Conservation (phyloP, 2,797 vertebrate species). For the Tenualosa ilisha region DNA sequence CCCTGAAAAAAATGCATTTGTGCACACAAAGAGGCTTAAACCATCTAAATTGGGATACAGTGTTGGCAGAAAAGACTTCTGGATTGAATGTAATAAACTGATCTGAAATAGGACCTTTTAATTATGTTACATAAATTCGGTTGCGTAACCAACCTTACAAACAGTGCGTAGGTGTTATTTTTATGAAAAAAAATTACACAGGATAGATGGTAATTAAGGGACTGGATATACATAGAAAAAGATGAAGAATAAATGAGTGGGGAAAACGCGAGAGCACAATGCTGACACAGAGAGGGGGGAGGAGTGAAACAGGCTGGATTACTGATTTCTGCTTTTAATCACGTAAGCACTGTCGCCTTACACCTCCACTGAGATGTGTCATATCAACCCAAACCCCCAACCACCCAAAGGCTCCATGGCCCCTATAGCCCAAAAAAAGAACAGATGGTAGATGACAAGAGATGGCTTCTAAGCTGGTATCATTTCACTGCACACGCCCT, state of each 20-base stretch:
- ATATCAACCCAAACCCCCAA: conserved; percentile 20
- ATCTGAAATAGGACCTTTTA: conserved; percentile 60
- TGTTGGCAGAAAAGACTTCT: conserved; percentile 47
- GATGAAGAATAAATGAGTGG: no score
- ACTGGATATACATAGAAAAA: neutral
- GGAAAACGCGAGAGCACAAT: neutral
- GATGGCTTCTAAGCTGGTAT: neutral
- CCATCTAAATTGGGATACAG: conserved; percentile 50
- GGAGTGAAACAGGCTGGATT: neutral
- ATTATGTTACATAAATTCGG: conserved; percentile 62
- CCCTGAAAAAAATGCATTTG: conserved; percentile 9
- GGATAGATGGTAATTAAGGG: neutral
- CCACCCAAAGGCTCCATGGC: conserved; percentile 12
- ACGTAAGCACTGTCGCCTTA: conserved; percentile 31
- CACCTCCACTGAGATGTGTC: conserved; percentile 43
- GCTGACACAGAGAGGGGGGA: conserved; percentile 2
- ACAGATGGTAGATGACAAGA: neutral
- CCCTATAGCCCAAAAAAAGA: neutral
- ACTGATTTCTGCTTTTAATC: conserved; percentile 36
- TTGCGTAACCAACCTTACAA: conserved; percentile 59
- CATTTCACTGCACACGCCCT: neutral
- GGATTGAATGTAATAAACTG: conserved; percentile 52
- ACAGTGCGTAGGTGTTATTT: conserved; percentile 33
- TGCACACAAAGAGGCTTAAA: conserved; percentile 34
- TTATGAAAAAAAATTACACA: conserved; percentile 8